Conservation (phyloP, 2,888 invertebrate species). For the Orgyia antiqua region DNA sequence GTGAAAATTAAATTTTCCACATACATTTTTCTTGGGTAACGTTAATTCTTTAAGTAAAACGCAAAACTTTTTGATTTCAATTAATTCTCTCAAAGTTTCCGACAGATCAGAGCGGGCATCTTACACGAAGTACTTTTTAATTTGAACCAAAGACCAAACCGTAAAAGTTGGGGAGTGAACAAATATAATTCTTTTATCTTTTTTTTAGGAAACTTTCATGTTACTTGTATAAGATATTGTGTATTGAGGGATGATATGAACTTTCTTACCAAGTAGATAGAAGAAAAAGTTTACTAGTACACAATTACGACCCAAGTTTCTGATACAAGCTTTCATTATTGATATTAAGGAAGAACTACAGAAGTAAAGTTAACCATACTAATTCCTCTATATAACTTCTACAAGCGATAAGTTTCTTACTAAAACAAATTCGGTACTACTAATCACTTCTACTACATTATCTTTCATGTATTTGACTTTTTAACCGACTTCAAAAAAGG, state of each 20-base stretch:
- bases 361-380: too few species aligned
- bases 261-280: neutral
- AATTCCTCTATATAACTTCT: too few species aligned
- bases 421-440: too few species aligned
- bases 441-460: too few species aligned
- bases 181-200: neutral
- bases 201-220: neutral
- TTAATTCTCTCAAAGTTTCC: conserved; percentile 37
- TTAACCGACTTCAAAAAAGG: too few species aligned
- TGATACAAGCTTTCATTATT: too few species aligned
- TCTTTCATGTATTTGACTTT: too few species aligned
- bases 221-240: neutral
- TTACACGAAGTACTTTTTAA: conserved; percentile 16
- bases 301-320: neutral
- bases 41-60: conserved; percentile 44
- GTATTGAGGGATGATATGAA: neutral
- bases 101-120: conserved; percentile 24
- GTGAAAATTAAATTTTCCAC: too few species aligned
- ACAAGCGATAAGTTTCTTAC: too few species aligned
- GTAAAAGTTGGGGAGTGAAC: conserved; percentile 1
- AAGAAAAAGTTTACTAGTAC: neutral
- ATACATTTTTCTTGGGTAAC: too few species aligned
- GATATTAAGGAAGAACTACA: too few species aligned
- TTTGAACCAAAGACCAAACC: conserved; percentile 8
- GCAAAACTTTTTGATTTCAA: conserved; percentile 37